These are phyloP conservation scores for Ochropleura leucogaster DNA, from an alignment of 2,888 invertebrate species.

Conservation along the genomic window DNA sequence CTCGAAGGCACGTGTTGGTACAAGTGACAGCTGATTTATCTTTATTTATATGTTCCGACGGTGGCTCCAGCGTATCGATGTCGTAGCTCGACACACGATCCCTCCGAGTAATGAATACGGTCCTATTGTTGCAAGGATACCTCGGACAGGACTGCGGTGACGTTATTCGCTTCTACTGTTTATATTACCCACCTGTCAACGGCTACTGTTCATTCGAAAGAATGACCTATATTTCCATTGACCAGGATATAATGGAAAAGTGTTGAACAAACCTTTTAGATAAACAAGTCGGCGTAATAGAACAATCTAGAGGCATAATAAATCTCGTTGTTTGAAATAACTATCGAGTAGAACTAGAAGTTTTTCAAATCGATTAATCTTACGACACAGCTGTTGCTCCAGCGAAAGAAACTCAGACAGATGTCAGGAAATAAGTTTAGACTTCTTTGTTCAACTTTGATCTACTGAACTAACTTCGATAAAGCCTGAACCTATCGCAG, in stretches of 20 bases:
- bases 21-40: slow-evolving; percentile 65
- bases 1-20: slow-evolving; percentile 55
- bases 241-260: slow-evolving; percentile 17
- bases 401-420: slow-evolving; percentile 35
- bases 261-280: slow-evolving; percentile 23
- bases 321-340: slow-evolving; percentile 45
- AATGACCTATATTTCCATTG: slow-evolving; percentile 10
- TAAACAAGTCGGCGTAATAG: slow-evolving; percentile 1
- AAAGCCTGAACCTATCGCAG: slow-evolving; percentile 43
- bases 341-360: slow-evolving; percentile 36
- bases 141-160: slow-evolving; percentile 55
- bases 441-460: slow-evolving; percentile 54
- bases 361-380: slow-evolving; percentile 44
- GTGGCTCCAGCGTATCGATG: slow-evolving; percentile 65
- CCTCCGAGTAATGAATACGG: slow-evolving; percentile 80
- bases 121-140: slow-evolving; percentile 78
- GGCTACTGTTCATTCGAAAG: slow-evolving; percentile 43
- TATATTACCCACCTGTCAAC: slow-evolving; percentile 40
- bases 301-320: slow-evolving; percentile 13
- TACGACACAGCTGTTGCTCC: slow-evolving; percentile 40
- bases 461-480: slow-evolving; percentile 56
- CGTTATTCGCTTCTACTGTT: slow-evolving; percentile 33
- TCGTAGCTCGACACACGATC: slow-evolving; percentile 75
- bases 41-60: slow-evolving; percentile 55
- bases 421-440: slow-evolving; percentile 47